phyloP scores from a whole-genome alignment of 2,113 vertebrate species.

The Mormoops blainvillei region DNA sequence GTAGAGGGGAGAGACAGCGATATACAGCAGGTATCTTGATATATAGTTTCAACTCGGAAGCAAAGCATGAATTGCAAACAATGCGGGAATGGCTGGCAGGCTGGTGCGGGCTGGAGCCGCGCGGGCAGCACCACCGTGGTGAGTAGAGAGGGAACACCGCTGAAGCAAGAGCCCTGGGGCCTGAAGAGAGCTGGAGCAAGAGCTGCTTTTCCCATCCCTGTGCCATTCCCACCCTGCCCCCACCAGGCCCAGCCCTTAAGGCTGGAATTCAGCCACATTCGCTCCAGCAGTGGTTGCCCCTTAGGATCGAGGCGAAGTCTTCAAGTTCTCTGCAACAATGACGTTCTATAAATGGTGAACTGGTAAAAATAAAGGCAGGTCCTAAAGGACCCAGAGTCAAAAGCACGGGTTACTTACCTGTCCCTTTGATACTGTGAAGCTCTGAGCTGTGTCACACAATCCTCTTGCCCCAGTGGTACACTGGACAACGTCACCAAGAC shows the following conservation, averaged over 20 bases:
- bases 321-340: background rate
- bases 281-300: background rate
- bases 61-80: background rate
- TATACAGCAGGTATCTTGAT: fast-evolving
- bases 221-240: too few species aligned
- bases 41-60: background rate
- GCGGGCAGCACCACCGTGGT: fast-evolving
- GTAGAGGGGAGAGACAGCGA: background rate
- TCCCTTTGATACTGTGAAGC: background rate
- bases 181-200: background rate
- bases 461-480: background rate
- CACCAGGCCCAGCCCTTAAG: background rate
- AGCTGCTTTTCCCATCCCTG: background rate
- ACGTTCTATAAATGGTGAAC: background rate
- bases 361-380: background rate
- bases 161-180: background rate
- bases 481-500: background rate
- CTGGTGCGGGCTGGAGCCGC: fast-evolving
- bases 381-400: background rate
- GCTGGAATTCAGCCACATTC: background rate
- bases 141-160: background rate
- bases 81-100: fast-evolving
- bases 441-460: background rate
- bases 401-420: background rate
- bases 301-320: background rate